These are phyloP conservation scores for Netelia melanura DNA, from an alignment of 2,888 invertebrate genomes.

Conservation along the genomic window DNA sequence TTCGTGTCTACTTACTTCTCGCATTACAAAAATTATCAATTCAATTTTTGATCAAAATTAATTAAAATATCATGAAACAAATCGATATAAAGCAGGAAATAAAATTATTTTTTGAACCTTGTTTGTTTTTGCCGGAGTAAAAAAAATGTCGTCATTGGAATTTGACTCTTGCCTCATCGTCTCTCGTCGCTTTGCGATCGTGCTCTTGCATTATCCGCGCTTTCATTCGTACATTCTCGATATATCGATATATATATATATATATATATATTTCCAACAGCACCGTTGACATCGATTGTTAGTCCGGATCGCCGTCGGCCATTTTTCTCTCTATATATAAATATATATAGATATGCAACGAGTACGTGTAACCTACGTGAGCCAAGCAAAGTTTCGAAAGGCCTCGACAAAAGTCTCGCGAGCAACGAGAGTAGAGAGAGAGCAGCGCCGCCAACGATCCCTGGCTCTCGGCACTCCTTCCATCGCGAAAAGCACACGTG, in stretches of 20 bases:
- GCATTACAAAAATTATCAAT: not conserved
- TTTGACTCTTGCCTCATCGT: not conserved
- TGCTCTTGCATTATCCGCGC: constrained; percentile 20
- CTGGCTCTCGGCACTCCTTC: constrained; percentile 54
- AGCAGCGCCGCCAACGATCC: no score
- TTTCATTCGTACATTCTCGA: not conserved
- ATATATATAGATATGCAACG: not conserved
- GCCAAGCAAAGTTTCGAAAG: constrained; percentile 39
- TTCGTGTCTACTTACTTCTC: not conserved
- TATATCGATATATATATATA: constrained; percentile 10
- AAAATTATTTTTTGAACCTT: not conserved
- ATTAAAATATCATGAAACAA: not conserved
- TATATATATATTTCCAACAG: constrained; percentile 16
- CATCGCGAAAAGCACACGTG: constrained; percentile 41
- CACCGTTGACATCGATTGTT: constrained; percentile 57
- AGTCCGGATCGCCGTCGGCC: constrained; percentile 37
- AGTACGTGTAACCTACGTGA: not conserved
- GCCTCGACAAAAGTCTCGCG: constrained; percentile 16
- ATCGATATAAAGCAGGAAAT: not conserved
- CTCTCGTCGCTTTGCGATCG: constrained; percentile 19
- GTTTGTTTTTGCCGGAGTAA: no score
- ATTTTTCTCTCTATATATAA: no score
- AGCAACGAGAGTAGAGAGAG: constrained; percentile 4
- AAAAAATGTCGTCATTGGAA: no score
- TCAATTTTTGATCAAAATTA: not conserved